Conservation (phyloP, 2,888 invertebrate species). For the Neocrepidodera transversa region DNA sequence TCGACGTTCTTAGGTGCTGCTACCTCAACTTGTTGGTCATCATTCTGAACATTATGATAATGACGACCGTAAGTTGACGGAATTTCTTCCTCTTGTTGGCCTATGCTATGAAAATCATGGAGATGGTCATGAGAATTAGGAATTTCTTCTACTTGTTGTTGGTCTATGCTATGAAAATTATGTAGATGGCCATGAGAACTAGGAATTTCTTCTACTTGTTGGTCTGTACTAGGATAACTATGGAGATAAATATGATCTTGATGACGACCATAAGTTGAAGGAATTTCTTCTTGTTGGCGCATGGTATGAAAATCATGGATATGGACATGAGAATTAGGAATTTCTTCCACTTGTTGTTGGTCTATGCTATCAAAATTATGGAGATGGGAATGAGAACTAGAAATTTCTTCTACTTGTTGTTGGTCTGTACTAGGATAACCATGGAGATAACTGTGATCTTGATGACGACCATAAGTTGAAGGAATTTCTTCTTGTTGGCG, state of each 20-base stretch:
- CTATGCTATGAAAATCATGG: neutral
- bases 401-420: neutral
- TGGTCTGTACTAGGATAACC: neutral
- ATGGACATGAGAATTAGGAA: neutral
- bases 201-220: neutral
- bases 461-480: neutral
- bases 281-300: neutral
- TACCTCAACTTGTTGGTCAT: neutral
- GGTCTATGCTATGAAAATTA: neutral
- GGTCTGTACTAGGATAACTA: neutral
- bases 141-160: neutral
- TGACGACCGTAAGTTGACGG: neutral
- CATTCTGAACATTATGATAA: neutral
- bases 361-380: neutral
- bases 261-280: slow-evolving; percentile 11
- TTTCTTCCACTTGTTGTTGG: too few species aligned
- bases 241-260: slow-evolving; percentile 1
- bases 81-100: neutral
- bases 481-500: neutral
- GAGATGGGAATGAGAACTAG: neutral
- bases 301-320: neutral
- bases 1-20: neutral
- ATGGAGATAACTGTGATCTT: neutral
- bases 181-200: neutral
- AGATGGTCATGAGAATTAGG: neutral